A percentile compares a stretch with the other conserved stretches of the same genome.
Evolutionary conservation across 2,888 invertebrate genomes (phyloP).

Genomic region (Sthenelais limicola): DNA sequence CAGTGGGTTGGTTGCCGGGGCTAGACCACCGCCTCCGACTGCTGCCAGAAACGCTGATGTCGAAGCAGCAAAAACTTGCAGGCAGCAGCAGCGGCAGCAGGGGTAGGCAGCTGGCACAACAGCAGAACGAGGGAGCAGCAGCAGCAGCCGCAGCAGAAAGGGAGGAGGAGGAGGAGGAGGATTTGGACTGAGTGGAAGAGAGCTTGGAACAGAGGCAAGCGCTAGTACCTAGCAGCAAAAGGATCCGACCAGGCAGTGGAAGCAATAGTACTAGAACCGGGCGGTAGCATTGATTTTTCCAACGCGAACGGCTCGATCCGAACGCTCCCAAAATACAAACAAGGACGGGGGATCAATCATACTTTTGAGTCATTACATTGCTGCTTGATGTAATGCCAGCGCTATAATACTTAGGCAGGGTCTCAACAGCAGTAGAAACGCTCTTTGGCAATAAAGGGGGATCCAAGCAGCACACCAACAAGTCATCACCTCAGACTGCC

Average conservation of each 20-base stretch:
- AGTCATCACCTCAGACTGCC: no score
- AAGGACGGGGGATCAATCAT: background rate
- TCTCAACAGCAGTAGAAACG: background rate
- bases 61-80: no score
- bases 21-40: no score
- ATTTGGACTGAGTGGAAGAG: background rate
- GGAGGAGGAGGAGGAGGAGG: background rate
- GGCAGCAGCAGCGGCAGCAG: no score
- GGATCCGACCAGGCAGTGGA: no score
- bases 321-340: background rate
- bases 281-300: background rate
- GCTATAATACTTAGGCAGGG: background rate
- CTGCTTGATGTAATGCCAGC: background rate
- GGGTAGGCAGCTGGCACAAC: no score
- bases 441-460: no score
- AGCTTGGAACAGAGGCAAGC: background rate
- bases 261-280: no score
- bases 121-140: no score
- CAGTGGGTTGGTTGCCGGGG: no score
- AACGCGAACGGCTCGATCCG: background rate
- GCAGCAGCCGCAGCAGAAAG: background rate
- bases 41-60: no score
- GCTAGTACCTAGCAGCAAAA: background rate
- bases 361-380: background rate
- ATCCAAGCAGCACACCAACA: no score